Base-by-base conservation (phyloP, 1,140 invertebrate genomes). In the Glomeris maerens region DNA sequence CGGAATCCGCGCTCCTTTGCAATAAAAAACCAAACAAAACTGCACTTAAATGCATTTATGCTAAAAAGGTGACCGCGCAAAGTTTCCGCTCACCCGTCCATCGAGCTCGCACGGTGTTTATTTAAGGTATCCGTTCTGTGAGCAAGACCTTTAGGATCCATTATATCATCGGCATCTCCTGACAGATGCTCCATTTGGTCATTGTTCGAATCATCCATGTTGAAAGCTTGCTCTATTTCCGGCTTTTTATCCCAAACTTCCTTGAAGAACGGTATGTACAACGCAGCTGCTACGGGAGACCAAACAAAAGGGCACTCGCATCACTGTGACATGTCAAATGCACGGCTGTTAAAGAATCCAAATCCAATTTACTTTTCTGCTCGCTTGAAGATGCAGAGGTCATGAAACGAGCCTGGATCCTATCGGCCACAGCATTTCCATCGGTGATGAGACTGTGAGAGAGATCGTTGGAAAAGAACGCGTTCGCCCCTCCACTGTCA, bases 191-290 rank as follows among this genome's bases (percentile, higher is more conserved):
- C 17, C 10, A 36, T 36, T 36, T 36, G 31, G 17, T 10, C 10
- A 17, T 36, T 10, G 5, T 42, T 55, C 50, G 76, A 81, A 66
- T 84, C 85, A 66, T 91, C 87, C 75, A 92, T 79, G 61, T 87
- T 81, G 67, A 93, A 86, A 1, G 84, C 84, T 63, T 87, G 83
- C 63, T 95, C 91, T 49, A 93, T 92, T 69, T 93, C 86, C 27
- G 86, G 85, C 59, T 95, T 93, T 59, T 89, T 85, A 60, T 93
- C 88, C 87, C 88, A 93, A 14, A 90, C 87, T 67, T 90, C 86
- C 65, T 91, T 89, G 68, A 96, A 90, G 70, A 97, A 96, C 45
- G 88, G 89, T 41, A 85, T 89, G 66, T 91, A 96, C 68, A 92
- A 92, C 36, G 87, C 86, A 61, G 87, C 88, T 91, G 66, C 2